Percentiles rank a stretch among this genome's conserved stretches.
Conservation (phyloP, 2,888 invertebrate species). For the Linyphia triangularis region DNA sequence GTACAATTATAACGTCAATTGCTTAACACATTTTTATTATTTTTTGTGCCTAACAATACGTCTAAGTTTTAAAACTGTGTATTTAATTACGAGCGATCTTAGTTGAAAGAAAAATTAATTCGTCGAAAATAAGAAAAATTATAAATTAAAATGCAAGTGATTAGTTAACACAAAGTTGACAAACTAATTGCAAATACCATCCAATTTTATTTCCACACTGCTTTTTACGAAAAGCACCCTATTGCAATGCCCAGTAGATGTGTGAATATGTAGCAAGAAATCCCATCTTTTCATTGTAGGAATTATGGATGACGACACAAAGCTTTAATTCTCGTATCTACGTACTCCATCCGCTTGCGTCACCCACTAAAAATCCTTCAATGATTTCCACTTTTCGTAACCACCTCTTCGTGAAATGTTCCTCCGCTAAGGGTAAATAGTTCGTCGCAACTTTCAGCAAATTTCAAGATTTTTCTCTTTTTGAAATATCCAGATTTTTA, state of each 20-base stretch:
- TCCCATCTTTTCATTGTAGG: slow-evolving; percentile 50
- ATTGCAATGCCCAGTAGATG: slow-evolving; percentile 43
- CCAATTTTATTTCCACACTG: background rate
- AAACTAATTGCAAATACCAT: no score
- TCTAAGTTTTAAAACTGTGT: no score
- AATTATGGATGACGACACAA: slow-evolving; percentile 73
- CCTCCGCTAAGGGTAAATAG: slow-evolving; percentile 60
- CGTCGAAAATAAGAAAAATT: no score
- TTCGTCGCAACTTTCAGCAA: background rate
- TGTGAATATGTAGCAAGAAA: slow-evolving; percentile 62
- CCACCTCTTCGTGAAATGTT: slow-evolving; percentile 28
- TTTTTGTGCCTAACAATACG: no score
- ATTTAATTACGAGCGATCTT: no score
- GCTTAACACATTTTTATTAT: no score
- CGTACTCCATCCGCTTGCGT: slow-evolving; percentile 74
- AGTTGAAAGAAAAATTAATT: no score
- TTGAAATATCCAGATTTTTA: background rate
- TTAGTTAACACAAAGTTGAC: no score
- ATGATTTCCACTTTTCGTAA: slow-evolving; percentile 71
- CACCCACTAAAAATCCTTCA: slow-evolving; percentile 71
- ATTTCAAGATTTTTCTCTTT: background rate
- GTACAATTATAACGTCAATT: no score
- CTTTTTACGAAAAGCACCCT: background rate
- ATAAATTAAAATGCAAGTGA: no score
- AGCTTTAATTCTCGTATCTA: slow-evolving; percentile 67